Evolutionary conservation across 2,113 vertebrate genomes (phyloP), one percentile per base, ranked within the genome.

Genomic region (Cygnus buccinator): DNA sequence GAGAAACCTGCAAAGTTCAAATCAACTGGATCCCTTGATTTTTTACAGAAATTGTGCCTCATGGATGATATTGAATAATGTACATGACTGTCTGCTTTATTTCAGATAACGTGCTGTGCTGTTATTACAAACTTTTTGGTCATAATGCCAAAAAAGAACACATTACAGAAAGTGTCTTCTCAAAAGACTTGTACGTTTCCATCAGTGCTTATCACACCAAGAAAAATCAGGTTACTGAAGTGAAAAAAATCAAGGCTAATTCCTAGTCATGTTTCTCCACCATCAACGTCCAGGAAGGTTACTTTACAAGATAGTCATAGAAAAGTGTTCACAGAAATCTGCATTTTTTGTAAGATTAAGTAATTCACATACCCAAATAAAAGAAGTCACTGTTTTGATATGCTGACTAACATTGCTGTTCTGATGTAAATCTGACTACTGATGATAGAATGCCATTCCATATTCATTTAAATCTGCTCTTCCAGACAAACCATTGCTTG

Each of bases 161-260:
- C 17, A 84, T 46, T 50, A 62, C 15, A 89, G 44, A 16, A 92
- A 88, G 78, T 37, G 35, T 33, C 35, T 43, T 43, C 50, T 29
- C 43, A 65, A 72, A 87, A 84, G 39, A 87, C 5, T 39, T 35
- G 20, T 16, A 66, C 20, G 2, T 26, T 76, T 85, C 17, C 29
- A 78, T 61, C 70, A 62, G 29, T 33, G 29, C 6, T 2, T 22
- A 67, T 5, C 68, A 84, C 0, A 0, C 10, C 29, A 75, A 72
- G 44, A 77, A 41, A 94, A 92, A 75, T 76, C 23, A 57, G 26
- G 4, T 33, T 46, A 55, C 20, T 43, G 26, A 77, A 94, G 46
- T 48, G 11, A 50, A 33, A 84, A 89, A 81, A 89, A 87, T 13
- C 61, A 61, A 48, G 7, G 22, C 35, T 31, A 52, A 33, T 17